Evolutionary conservation across 2,113 vertebrate species (phyloP).

Genomic region (Pungitius pungitius): DNA sequence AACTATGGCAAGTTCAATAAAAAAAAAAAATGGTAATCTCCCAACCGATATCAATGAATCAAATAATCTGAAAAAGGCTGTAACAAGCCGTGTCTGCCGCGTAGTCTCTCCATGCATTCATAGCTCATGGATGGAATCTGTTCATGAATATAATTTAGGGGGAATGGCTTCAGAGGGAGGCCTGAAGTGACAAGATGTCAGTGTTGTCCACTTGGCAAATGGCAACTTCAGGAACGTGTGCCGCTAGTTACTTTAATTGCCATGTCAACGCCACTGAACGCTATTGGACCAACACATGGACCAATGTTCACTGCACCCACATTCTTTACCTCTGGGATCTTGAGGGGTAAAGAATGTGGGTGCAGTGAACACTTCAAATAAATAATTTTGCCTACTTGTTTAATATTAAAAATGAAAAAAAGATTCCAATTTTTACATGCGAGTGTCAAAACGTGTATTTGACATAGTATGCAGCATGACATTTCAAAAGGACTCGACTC

Average conservation of each 20-base stretch:
- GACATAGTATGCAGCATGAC: background rate
- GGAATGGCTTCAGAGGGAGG: too few relatives aligned
- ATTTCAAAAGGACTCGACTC: conserved; percentile 42
- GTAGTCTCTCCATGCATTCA: too few relatives aligned
- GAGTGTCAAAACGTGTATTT: background rate
- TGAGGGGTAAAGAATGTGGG: background rate
- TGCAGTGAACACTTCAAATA: background rate
- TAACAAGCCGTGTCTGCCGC: background rate
- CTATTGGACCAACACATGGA: background rate
- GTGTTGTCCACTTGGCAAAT: too few relatives aligned
- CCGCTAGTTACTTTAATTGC: too few relatives aligned
- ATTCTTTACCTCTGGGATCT: background rate
- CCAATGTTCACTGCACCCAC: too few relatives aligned
- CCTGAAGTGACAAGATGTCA: too few relatives aligned
- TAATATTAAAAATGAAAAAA: conserved; percentile 9
- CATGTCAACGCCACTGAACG: background rate
- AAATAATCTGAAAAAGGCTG: background rate
- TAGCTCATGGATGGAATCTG: too few relatives aligned
- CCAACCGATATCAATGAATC: background rate
- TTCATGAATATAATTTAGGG: too few relatives aligned
- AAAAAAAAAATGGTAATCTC: background rate
- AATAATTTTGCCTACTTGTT: background rate
- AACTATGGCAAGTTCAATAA: background rate
- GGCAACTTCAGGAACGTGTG: too few relatives aligned
- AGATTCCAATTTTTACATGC: background rate